Percentiles rank a stretch among this genome's conserved stretches.
phyloP scores from a whole-genome alignment of 2,888 invertebrate species.

The Xanthorhoe spadicearia region DNA sequence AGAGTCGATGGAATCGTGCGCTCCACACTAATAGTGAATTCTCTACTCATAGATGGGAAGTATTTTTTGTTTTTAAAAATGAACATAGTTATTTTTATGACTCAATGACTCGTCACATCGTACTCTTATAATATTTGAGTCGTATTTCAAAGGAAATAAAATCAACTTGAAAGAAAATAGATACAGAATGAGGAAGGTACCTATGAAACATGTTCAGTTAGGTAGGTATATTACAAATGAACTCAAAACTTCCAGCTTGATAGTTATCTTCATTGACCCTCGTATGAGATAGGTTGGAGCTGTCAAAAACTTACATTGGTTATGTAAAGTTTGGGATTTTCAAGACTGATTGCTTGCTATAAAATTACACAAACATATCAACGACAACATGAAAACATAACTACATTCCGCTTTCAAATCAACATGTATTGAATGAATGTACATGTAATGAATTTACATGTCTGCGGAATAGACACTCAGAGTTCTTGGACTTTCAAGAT shows the following conservation, averaged over 20 bases:
- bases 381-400: too few relatives aligned
- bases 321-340: constrained; percentile 16
- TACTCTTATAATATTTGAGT: not conserved
- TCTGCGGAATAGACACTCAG: too few relatives aligned
- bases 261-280: constrained; percentile 32
- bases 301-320: constrained; percentile 30
- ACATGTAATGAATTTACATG: too few relatives aligned
- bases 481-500: too few relatives aligned
- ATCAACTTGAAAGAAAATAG: not conserved
- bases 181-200: not conserved
- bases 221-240: constrained; percentile 2
- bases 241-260: constrained; percentile 22
- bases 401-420: too few relatives aligned
- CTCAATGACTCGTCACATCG: not conserved
- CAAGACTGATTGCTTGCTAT: too few relatives aligned
- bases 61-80: constrained; percentile 5
- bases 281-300: constrained; percentile 29
- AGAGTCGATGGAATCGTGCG: constrained; percentile 46
- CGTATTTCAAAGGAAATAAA: not conserved
- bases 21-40: constrained; percentile 28
- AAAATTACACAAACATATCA: too few relatives aligned
- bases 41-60: constrained; percentile 9
- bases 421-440: too few relatives aligned
- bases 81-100: not conserved
- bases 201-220: constrained; percentile 8